Evolutionary conservation across 2,888 invertebrate species (phyloP), one percentile per base, ranked within the genome.

Genomic region (Sarcophaga subvicina): DNA sequence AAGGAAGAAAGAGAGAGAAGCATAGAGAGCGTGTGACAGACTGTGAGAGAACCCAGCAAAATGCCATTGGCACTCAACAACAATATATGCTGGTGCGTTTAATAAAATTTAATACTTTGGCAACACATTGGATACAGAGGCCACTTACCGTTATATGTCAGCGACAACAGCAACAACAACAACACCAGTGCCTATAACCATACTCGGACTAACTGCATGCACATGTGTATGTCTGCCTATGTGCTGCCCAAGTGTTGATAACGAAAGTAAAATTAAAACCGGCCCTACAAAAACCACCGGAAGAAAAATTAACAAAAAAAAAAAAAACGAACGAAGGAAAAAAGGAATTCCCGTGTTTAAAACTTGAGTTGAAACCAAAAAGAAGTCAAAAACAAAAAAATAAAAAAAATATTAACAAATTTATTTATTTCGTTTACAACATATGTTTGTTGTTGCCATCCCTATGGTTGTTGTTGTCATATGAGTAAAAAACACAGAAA

Each of bases 61-160:
- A 71, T 84, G 87, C 87, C 84, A 76, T 79, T 87, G 87, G 87
- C 87, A 79, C 63, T 81, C 83, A 87, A 76, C 84, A 81, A 80
- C 83, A 76, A 80, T 81, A 84, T 84, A 81, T 84, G 84, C 81
- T 83, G 76, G 72, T 60, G 76, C 76, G 45, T 81, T 87, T 87
- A 87, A 87, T 84, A 81, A 84, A 84, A 87, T 87, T 81, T 87
- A 87, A 87, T 87, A 87, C 87, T 84, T 81, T 84, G 84, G 78
- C 84, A 87, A 73, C 87, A 84, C 78, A 87, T 81, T 87, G 84
- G 62, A 77, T 78, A 81, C 78, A 63, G 77, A 54, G 49, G 8
- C 37, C 87, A 84, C 78, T 87, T 78, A 72, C 78, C 81, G 87
- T 78, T 70, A 75, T 60, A 80, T 64, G 54, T 10, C 22, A 62